Percentiles rank a stretch among this genome's conserved stretches.
Conservation (phyloP, 2,797 vertebrate genomes). For the Tympanoctomys barrerae region DNA sequence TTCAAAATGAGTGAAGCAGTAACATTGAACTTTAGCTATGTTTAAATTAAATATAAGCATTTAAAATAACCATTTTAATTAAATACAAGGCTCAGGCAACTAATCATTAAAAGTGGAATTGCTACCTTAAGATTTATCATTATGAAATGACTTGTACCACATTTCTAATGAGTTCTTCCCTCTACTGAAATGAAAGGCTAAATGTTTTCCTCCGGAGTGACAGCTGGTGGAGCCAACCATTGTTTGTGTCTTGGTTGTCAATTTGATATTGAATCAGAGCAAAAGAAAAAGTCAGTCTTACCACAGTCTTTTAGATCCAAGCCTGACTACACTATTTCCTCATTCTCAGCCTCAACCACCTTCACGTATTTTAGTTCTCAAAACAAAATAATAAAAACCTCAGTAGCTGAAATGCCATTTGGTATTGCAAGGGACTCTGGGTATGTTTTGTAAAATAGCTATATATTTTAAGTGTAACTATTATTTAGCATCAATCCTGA, state of each 20-base stretch:
- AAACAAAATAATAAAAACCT: constrained; percentile 47
- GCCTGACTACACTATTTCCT: constrained; percentile 34
- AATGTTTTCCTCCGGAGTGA: constrained; percentile 71
- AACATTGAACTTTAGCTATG: constrained; percentile 82
- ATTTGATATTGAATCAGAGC: constrained; percentile 66
- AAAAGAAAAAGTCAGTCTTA: constrained; percentile 72
- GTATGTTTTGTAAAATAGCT: neutral
- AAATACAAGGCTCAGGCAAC: constrained; percentile 73
- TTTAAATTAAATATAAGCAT: constrained; percentile 85
- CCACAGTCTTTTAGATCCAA: neutral
- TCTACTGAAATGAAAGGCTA: constrained; percentile 75
- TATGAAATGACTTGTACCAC: constrained; percentile 75
- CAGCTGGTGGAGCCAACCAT: constrained; percentile 65
- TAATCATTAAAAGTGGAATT: constrained; percentile 81
- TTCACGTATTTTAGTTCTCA: constrained; percentile 35
- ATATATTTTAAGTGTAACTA: constrained; percentile 2
- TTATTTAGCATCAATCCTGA: constrained; percentile 47
- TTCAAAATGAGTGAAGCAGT: constrained; percentile 78
- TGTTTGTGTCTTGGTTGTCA: constrained; percentile 65
- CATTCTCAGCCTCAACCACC: constrained; percentile 53
- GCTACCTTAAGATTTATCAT: constrained; percentile 79
- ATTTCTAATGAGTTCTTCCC: constrained; percentile 83
- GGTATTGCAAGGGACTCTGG: neutral
- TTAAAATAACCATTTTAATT: constrained; percentile 83
- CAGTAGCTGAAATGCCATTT: constrained; percentile 9